Evolutionary conservation across 2,888 invertebrate genomes (phyloP), one percentile per base, ranked within the genome.

Genomic region (Spisula subtruncata): DNA sequence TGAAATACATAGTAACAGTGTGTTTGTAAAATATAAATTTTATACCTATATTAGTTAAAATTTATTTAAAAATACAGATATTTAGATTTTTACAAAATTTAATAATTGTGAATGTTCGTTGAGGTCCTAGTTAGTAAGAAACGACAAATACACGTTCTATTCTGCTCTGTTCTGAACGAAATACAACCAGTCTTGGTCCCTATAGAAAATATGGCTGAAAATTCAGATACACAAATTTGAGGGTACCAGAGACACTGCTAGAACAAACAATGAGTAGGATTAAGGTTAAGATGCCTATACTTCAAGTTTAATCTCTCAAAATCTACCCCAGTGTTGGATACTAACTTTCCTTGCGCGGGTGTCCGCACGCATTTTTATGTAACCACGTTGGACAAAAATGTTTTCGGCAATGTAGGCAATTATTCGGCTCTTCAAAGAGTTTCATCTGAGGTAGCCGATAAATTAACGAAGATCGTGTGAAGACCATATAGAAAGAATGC

Each of bases 401-500:
- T 66, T 20, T 75, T 25, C 10, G 66, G 86, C 83, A 90, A 90
- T 90, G 83, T 83, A 85, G 60, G 79, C 83, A 90, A 90, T 90
- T 90, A 90, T 29, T 32, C 46, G 20, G 29, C 54, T 83, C 90
- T 82, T 90, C 90, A 90, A 90, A 90, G 88, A n/a, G 25, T 71
- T 56, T 35, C 66, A 86, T 54, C 86, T 54, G 71, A 81, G 48
- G 10, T 29, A 66, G 75, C 86, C 83, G 86, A 81, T 88, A 86
- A 46, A 75, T 81, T 81, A 86, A 54, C 87, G 84, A 86, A 85
- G 82, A 88, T 88, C 29, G 90, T 82, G 90, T 85, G 90, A 90
- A 89, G 46, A 83, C 41, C 35, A 56, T n/a, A 66, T 60, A 79
- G 29, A 83, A 83, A 80, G 60, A 79, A 83, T 83, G 60, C 83